phyloP scores from a whole-genome alignment of 2,888 invertebrate genomes.

The Perizoma flavofasciatum region DNA sequence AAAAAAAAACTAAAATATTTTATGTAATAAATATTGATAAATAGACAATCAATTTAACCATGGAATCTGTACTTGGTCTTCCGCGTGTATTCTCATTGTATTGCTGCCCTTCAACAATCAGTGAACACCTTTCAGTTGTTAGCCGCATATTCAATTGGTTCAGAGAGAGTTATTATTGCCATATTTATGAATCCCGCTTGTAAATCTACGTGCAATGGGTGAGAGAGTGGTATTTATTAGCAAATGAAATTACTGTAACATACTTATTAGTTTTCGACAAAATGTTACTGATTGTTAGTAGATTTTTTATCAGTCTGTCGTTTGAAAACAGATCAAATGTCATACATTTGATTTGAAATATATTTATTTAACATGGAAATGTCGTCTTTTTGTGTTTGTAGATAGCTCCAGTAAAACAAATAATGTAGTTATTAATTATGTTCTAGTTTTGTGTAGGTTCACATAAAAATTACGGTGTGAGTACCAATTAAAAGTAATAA shows the following conservation, averaged over 20 bases:
- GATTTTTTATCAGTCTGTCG: slow-evolving; percentile 82
- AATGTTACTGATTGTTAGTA: slow-evolving; percentile 82
- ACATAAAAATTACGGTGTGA: slow-evolving; percentile 52
- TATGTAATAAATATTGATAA: slow-evolving; percentile 62
- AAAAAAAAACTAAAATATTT: slow-evolving; percentile 69
- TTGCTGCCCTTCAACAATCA: slow-evolving; percentile 42
- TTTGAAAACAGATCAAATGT: slow-evolving; percentile 80
- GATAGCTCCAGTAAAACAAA: slow-evolving; percentile 76
- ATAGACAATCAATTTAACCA: slow-evolving; percentile 73
- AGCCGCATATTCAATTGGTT: slow-evolving; percentile 29
- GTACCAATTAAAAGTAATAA: slow-evolving; percentile 52
- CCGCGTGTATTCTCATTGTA: slow-evolving; percentile 66
- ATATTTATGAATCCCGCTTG: slow-evolving; percentile 39
- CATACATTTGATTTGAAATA: slow-evolving; percentile 84
- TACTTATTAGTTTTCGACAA: slow-evolving; percentile 75
- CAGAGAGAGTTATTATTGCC: slow-evolving; percentile 33
- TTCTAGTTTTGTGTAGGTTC: slow-evolving; percentile 54
- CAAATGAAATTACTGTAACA: slow-evolving; percentile 76
- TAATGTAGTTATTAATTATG: slow-evolving; percentile 57
- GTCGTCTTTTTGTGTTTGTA: slow-evolving; percentile 82
- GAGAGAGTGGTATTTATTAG: slow-evolving; percentile 65
- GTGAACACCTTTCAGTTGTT: slow-evolving; percentile 28
- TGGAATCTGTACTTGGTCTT: slow-evolving; percentile 62
- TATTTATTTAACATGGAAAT: slow-evolving; percentile 82
- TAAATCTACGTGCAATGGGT: slow-evolving; percentile 61